phyloP scores from a whole-genome alignment of 2,888 invertebrate species.

The Hoplodrina blanda region DNA sequence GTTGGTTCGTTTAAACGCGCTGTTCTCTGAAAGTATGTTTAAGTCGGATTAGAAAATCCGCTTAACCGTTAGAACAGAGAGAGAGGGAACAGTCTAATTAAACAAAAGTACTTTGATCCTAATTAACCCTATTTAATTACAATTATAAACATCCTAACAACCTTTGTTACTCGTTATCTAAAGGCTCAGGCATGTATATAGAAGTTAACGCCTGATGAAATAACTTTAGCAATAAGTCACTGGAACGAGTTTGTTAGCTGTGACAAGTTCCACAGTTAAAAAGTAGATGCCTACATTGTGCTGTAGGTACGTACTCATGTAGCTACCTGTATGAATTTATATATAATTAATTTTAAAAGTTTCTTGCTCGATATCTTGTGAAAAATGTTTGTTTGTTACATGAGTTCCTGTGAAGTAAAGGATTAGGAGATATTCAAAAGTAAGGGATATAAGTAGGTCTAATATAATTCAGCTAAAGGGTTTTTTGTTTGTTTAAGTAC shows the following conservation, averaged over 20 bases:
- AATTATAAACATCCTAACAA: neutral
- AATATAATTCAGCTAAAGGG: too few species aligned
- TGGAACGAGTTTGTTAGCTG: slow-evolving; percentile 37
- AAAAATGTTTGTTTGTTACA: neutral
- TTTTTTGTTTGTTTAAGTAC: too few species aligned
- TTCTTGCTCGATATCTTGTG: neutral
- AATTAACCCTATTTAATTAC: slow-evolving; percentile 12
- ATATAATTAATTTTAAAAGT: neutral
- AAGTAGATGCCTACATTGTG: neutral
- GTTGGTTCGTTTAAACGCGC: too few species aligned
- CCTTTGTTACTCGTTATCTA: slow-evolving; percentile 11
- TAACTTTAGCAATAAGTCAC: slow-evolving; percentile 64
- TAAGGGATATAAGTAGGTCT: neutral
- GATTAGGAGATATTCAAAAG: neutral
- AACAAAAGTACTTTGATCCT: neutral
- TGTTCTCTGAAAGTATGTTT: too few species aligned
- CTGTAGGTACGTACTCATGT: neutral
- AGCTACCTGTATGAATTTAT: slow-evolving; percentile 1
- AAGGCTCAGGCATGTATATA: slow-evolving; percentile 2
- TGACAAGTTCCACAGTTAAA: slow-evolving; percentile 38
- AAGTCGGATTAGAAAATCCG: too few species aligned
- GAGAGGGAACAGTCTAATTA: neutral
- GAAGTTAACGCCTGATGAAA: slow-evolving; percentile 60
- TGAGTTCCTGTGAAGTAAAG: neutral
- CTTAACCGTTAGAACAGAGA: neutral